Evolutionary conservation across 2,113 vertebrate genomes (phyloP), one percentile per base, ranked within the genome.

Genomic region (Burhinus bistriatus): DNA sequence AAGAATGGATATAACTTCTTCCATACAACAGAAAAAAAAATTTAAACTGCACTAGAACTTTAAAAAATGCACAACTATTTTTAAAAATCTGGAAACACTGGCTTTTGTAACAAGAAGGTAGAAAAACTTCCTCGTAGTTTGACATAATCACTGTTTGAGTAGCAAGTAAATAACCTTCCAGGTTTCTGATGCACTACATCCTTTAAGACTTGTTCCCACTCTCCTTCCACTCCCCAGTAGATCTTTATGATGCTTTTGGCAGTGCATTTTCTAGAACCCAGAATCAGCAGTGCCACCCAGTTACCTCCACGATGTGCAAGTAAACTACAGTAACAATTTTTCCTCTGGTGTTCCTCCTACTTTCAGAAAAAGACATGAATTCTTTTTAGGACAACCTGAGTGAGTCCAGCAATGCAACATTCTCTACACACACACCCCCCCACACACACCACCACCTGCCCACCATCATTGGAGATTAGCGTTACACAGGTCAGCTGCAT

Each of bases 391-490:
- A 65, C 30, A 72, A 88, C 7, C 3, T 51, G 22, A 71, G 12
- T 0, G 0, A 72, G 29, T 71, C 38, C 40, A 81, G 25, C 25
- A 84, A 78, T 3, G 4, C 49, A 90, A 16, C 2, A 12, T 52
- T 64, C 55, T 69, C 26, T 25, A 26, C 20, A 36, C 17, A 4
- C 16, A 10, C 20, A 12, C 26, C 6, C 20, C 9, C 19, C 7
- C 5, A 20, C 30, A 19, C 18, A n/a, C 15, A 18, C 27, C 25
- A 20, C 22, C 22, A 4, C 2, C 12, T 6, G 27, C 4, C 6
- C 8, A 8, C 10, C 15, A 0, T 34, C 15, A 23, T 0, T n/a
- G 15, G 10, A 54, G 8, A 40, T 30, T 1, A 61, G 14, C 44
- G 71, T n/a, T 36, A 42, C 29, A n/a, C 16, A 51, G 4, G 7